Evolutionary conservation across 2,888 invertebrate species (phyloP).

Genomic region (Artemia sp.): DNA sequence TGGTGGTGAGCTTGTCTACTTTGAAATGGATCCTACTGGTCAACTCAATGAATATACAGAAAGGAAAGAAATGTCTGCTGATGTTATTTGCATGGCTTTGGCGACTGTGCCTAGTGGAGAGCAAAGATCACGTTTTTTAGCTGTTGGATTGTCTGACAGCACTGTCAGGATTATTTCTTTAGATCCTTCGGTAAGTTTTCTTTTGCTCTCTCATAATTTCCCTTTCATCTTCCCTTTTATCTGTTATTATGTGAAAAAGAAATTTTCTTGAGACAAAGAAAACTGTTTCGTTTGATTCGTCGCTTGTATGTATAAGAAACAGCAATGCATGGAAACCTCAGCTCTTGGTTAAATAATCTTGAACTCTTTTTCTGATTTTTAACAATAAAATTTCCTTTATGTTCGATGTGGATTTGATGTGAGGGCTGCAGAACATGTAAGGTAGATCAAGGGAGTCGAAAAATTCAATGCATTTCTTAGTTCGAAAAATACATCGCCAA

Average conservation of each 20-base stretch:
- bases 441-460: too few relatives aligned
- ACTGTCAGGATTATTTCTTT: constrained; percentile 93
- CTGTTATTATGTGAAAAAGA: constrained; percentile 17
- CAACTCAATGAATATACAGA: constrained; percentile 97
- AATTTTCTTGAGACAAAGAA: background rate
- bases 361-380: background rate
- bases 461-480: too few relatives aligned
- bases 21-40: constrained; percentile 97
- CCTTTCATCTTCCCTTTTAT: background rate
- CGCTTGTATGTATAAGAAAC: background rate
- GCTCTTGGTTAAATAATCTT: constrained; percentile 3
- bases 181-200: constrained; percentile 58
- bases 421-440: too few relatives aligned
- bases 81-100: constrained; percentile 95
- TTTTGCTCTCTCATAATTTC: background rate
- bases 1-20: constrained; percentile 94
- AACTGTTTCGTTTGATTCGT: constrained; percentile 17
- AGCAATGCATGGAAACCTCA: background rate
- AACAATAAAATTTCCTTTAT: too few relatives aligned
- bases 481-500: too few relatives aligned
- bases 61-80: constrained; percentile 84
- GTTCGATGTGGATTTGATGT: too few relatives aligned
- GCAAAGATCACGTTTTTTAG: constrained; percentile 82
- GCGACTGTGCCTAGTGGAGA: constrained; percentile 89
- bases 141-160: constrained; percentile 85